phyloP scores from a whole-genome alignment of 2,113 vertebrate species.

The Rhea pennata region DNA sequence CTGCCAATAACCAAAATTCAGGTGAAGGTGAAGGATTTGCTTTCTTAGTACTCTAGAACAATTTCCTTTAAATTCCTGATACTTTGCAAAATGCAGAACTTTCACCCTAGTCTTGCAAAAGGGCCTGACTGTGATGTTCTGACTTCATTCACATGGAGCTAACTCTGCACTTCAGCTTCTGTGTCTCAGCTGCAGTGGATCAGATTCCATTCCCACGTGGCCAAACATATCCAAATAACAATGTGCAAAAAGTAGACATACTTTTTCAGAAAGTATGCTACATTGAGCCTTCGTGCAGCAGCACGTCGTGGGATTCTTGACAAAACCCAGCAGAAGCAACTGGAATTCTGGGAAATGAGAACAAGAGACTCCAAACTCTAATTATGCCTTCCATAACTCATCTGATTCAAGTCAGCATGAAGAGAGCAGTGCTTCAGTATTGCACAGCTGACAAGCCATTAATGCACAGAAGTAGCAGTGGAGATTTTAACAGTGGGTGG shows the following conservation, averaged over 20 bases:
- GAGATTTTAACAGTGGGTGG: constrained; percentile 46
- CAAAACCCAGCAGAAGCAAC: not conserved
- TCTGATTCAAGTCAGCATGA: constrained; percentile 9
- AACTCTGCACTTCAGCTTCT: not conserved
- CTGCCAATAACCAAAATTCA: not conserved
- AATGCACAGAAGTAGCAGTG: constrained; percentile 47
- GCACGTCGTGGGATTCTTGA: not conserved
- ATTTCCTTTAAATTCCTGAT: not conserved
- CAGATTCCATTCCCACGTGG: not conserved
- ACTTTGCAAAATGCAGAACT: not conserved
- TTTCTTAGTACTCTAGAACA: not conserved
- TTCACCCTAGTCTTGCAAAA: not conserved
- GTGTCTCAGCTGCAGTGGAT: not conserved
- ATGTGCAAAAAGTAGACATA: accelerated
- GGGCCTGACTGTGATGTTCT: not conserved
- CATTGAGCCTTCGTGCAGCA: not conserved
- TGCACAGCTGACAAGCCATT: constrained; percentile 49
- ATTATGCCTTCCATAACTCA: constrained; percentile 29
- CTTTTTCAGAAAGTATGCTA: not conserved
- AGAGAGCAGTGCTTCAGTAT: constrained; percentile 3
- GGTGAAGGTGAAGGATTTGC: not conserved
- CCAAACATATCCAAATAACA: not conserved
- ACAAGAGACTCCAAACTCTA: not conserved
- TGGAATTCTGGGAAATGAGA: constrained; percentile 19
- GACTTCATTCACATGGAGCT: not conserved